Percentiles rank a stretch among this genome's conserved stretches.
These are phyloP conservation scores for Agelas oroides DNA, from an alignment of 37 sponge, comb jelly and placozoan species.

Conservation along the genomic window DNA sequence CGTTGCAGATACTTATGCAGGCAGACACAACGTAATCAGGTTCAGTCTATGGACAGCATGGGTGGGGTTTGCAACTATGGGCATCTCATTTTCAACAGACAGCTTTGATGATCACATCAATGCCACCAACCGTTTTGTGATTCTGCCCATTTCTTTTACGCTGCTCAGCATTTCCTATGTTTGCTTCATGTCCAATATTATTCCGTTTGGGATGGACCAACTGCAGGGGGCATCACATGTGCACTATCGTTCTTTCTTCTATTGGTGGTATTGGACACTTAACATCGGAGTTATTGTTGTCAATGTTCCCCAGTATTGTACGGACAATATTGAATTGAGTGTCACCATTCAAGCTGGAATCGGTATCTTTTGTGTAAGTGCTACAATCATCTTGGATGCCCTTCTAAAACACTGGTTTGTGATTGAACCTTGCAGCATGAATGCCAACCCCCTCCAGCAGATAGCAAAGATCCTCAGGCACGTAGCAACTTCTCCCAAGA, in stretches of 20 bases:
- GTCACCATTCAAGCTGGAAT: constrained; percentile 38
- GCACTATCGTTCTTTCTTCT: constrained; percentile 53
- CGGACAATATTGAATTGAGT: constrained; percentile 10
- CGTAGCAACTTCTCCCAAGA: not conserved
- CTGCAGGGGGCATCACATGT: constrained; percentile 45
- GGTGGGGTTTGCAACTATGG: constrained; percentile 23
- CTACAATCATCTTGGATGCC: constrained; percentile 37
- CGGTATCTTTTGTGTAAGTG: constrained; percentile 18
- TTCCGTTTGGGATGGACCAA: constrained; percentile 70
- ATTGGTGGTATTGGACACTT: constrained; percentile 72
- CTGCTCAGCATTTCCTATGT: constrained; percentile 47
- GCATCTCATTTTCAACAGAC: constrained; percentile 27
- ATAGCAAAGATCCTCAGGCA: constrained; percentile 13
- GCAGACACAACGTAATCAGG: constrained; percentile 42
- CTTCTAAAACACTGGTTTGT: constrained; percentile 55
- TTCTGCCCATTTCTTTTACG: constrained; percentile 29
- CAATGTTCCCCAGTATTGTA: constrained; percentile 39
- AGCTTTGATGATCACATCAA: not conserved
- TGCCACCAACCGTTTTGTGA: not conserved
- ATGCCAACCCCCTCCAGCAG: constrained; percentile 42
- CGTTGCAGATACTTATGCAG: constrained; percentile 38
- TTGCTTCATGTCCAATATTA: constrained; percentile 48
- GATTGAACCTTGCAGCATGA: constrained; percentile 26
- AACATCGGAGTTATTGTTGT: constrained; percentile 30
- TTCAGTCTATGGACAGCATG: constrained; percentile 54